Base-by-base conservation (phyloP, 1,140 invertebrate species). In the Lepidurus arcticus region DNA sequence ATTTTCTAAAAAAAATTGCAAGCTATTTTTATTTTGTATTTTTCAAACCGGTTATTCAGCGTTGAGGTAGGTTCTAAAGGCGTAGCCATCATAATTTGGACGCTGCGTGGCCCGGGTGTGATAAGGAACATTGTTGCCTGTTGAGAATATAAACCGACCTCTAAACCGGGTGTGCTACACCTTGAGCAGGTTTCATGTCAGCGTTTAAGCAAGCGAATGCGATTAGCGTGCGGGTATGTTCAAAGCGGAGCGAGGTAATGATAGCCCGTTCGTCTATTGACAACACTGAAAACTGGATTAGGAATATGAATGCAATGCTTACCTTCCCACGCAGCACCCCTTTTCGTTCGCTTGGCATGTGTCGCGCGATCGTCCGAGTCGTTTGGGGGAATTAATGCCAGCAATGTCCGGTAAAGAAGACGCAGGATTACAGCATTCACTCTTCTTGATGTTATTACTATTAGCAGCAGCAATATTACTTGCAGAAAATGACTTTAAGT, bases 31-130 rank as follows among this genome's bases (percentile, higher is more conserved):
- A 13, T 21, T n/a, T 7, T 13, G 1, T 34, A 1, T 34, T 34
- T 21, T 21, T 65, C 10, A 1, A 65, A 65, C 53, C 53, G 53
- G 53, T 65, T 65, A 21, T 65, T 13, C 53, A n/a, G 53, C 4
- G 53, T 16, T 65, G 53, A 65, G 53, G 53, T 65, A 65, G 53
- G 53, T 65, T 65, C 53, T 16, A 53, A 53, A 53, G 21, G 21
- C 11, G 11, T 16, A n/a, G 47, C 10, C 53, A 65, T 65, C 16
- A 65, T 21, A n/a, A 65, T 65, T 65, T 21, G 53, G 53, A 21
- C 16, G 53, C 53, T 21, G 53, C 21, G 53, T 65, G 53, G 53
- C 16, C n/a, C 53, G 21, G 21, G 21, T 65, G 13, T 65, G 53
- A 65, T 65, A 65, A 65, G 53, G 21, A 65, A 9, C 4, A 21